Percentiles rank a stretch among this genome's conserved stretches.
phyloP scores from a whole-genome alignment of 2,888 invertebrate genomes.

The Dysmachus trigonus region DNA sequence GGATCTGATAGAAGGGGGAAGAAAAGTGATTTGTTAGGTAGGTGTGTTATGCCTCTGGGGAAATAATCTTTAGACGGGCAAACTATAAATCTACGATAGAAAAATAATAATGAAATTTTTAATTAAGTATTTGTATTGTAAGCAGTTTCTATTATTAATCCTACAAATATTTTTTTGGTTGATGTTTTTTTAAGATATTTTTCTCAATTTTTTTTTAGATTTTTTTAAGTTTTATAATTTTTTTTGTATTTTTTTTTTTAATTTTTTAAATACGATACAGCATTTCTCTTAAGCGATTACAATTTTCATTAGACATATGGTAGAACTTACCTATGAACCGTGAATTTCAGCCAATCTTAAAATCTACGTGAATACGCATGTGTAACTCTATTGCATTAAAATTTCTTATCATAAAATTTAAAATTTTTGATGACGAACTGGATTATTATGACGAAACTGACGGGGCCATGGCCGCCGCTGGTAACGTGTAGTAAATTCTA shows the following conservation, averaged over 20 bases:
- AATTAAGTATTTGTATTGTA: not conserved
- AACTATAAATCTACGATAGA: not conserved
- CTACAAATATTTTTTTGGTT: not conserved
- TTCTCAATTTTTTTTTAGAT: conserved; percentile 29
- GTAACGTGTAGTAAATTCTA: not conserved
- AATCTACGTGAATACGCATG: conserved; percentile 27
- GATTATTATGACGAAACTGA: not conserved
- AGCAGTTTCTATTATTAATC: not conserved
- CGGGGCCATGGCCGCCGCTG: not conserved
- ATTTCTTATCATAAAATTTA: not conserved
- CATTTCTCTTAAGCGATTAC: conserved; percentile 51
- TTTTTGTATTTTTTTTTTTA: conserved; percentile 47
- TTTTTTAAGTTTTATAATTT: conserved; percentile 47
- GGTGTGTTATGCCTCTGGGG: not conserved
- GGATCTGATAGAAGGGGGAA: not conserved
- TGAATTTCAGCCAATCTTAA: conserved; percentile 25
- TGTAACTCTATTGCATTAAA: conserved; percentile 19
- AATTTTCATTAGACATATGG: not conserved
- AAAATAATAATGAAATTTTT: not conserved
- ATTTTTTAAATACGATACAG: conserved; percentile 50
- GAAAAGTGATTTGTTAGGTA: not conserved
- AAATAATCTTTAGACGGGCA: not conserved
- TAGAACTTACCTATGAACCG: conserved; percentile 7
- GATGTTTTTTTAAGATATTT: not conserved
- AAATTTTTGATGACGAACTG: conserved; percentile 8